Percentiles rank a stretch among this genome's conserved stretches.
These are phyloP conservation scores for Frankliniella intonsa DNA, from an alignment of 2,888 invertebrate species.

Conservation along the genomic window DNA sequence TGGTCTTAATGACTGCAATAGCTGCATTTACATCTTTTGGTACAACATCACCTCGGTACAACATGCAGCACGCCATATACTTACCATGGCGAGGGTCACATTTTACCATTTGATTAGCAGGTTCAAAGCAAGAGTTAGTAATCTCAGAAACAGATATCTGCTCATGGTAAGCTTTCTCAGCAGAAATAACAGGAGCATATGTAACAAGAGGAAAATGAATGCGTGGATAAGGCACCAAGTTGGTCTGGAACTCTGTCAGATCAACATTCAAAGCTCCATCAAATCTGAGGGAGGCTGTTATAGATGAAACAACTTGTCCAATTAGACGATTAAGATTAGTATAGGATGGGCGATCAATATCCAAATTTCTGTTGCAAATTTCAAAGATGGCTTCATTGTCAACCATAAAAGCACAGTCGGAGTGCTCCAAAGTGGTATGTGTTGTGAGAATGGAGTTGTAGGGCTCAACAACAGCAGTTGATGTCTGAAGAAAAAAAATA, in stretches of 20 bases:
- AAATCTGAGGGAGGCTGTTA: slow-evolving; percentile 57
- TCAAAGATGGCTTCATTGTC: slow-evolving; percentile 54
- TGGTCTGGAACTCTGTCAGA: slow-evolving; percentile 56
- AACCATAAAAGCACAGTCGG: slow-evolving; percentile 61
- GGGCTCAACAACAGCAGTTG: slow-evolving; percentile 49
- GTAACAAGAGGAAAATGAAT: slow-evolving; percentile 57
- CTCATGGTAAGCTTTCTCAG: slow-evolving; percentile 52
- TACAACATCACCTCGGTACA: slow-evolving; percentile 77
- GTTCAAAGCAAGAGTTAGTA: slow-evolving; percentile 57
- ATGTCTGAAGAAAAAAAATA: slow-evolving; percentile 48
- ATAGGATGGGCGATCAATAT: slow-evolving; percentile 57
- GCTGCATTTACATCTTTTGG: slow-evolving; percentile 84
- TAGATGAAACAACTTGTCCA: slow-evolving; percentile 44
- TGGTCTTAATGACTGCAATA: slow-evolving; percentile 71
- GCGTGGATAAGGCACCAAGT: slow-evolving; percentile 56
- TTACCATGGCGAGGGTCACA: slow-evolving; percentile 48
- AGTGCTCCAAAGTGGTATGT: slow-evolving; percentile 58
- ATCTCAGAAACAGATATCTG: slow-evolving; percentile 53
- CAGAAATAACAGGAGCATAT: slow-evolving; percentile 53
- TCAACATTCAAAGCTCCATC: slow-evolving; percentile 60
- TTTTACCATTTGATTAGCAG: slow-evolving; percentile 51
- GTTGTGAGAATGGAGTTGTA: slow-evolving; percentile 58
- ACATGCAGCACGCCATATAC: slow-evolving; percentile 53
- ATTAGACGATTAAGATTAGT: slow-evolving; percentile 59
- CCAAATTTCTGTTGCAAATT: slow-evolving; percentile 56